Evolutionary conservation across 2,113 vertebrate species (phyloP).

Genomic region (Excalfactoria chinensis): DNA sequence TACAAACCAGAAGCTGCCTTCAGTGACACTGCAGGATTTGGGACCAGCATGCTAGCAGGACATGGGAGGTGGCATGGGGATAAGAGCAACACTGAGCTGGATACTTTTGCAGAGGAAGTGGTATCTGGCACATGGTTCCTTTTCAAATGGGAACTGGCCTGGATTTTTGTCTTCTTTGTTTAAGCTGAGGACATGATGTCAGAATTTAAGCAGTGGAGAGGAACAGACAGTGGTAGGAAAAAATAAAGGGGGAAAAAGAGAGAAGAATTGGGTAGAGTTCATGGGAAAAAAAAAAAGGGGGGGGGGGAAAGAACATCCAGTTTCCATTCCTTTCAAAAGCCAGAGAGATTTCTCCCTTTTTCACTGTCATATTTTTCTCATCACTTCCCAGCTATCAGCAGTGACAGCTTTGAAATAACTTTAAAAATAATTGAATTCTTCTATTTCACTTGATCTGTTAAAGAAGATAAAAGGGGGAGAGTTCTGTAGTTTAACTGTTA

Average conservation of each 20-base stretch:
- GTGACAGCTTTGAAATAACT: slow-evolving; percentile 15
- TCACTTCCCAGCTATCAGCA: background rate
- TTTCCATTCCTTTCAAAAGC: slow-evolving; percentile 39
- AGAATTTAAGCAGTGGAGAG: slow-evolving; percentile 8
- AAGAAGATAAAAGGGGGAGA: background rate
- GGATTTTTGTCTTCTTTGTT: background rate
- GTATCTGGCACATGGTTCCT: background rate
- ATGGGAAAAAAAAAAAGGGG: fast-evolving
- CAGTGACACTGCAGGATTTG: fast-evolving
- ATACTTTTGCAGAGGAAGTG: background rate
- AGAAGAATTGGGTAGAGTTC: background rate
- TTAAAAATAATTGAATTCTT: background rate
- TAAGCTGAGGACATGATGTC: background rate
- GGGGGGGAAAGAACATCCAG: background rate
- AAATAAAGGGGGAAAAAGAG: slow-evolving; percentile 28
- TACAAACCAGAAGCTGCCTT: fast-evolving
- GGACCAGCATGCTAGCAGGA: fast-evolving
- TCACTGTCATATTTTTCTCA: background rate
- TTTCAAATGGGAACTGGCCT: background rate
- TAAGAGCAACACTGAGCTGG: background rate
- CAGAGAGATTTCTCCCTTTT: slow-evolving; percentile 2
- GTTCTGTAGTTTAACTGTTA: background rate
- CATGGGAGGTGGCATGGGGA: background rate
- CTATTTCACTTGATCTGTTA: background rate
- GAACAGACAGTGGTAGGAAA: slow-evolving; percentile 2